A percentile compares a stretch with the other conserved stretches of the same genome.
These are phyloP conservation scores for Spilosoma lubricipeda DNA, from an alignment of 2,888 invertebrate genomes.

Conservation along the genomic window DNA sequence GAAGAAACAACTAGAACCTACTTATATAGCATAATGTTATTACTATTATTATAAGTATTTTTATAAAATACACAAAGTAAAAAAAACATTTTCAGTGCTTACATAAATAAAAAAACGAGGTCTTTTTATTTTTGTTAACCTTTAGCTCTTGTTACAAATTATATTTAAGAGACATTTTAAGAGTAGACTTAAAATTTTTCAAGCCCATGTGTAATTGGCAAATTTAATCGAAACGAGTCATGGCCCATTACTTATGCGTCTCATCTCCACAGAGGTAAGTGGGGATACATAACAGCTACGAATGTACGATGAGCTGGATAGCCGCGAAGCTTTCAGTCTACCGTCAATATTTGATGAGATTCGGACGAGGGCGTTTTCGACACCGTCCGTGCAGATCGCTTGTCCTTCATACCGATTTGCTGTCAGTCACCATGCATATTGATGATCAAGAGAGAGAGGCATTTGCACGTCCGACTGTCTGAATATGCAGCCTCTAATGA, in stretches of 20 bases:
- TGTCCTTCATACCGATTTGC: constrained; percentile 43
- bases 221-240: background rate
- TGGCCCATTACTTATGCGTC: constrained; percentile 68
- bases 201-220: background rate
- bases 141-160: background rate
- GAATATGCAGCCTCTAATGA: constrained; percentile 23
- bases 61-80: too few species aligned
- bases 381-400: constrained; percentile 50
- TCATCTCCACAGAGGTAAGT: constrained; percentile 56
- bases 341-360: constrained; percentile 82
- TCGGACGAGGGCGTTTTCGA: constrained; percentile 67
- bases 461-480: constrained; percentile 18
- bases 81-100: too few species aligned
- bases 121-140: background rate
- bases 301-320: constrained; percentile 30
- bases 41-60: too few species aligned
- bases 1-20: too few species aligned
- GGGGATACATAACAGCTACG: constrained; percentile 35
- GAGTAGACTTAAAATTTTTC: background rate
- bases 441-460: constrained; percentile 35
- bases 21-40: too few species aligned
- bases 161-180: background rate
- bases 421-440: constrained; percentile 48
- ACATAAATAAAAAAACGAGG: too few species aligned
- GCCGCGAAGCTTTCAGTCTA: constrained; percentile 71